These are phyloP conservation scores for Dorcus parallelipipedus DNA, from an alignment of 2,888 invertebrate genomes.

Conservation along the genomic window DNA sequence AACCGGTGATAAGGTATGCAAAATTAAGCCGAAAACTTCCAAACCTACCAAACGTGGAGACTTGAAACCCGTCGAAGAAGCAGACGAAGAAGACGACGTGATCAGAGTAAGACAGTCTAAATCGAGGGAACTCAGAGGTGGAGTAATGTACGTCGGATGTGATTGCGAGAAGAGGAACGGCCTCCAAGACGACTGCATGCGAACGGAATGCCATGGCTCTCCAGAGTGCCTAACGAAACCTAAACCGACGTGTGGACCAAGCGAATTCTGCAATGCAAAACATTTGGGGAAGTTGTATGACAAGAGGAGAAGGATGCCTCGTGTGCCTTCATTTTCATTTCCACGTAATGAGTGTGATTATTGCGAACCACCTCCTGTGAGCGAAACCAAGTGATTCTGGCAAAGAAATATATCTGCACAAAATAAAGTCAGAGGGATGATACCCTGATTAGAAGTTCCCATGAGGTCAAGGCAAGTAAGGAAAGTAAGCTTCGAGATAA, in stretches of 20 bases:
- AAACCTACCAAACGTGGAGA: too few relatives aligned
- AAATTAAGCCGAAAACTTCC: too few relatives aligned
- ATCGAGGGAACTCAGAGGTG: conserved; percentile 54
- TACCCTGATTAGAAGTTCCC: too few relatives aligned
- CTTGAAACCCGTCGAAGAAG: not conserved
- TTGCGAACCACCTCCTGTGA: too few relatives aligned
- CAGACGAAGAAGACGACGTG: conserved; percentile 1
- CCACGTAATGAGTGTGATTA: too few relatives aligned
- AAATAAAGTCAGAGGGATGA: too few relatives aligned
- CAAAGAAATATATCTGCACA: too few relatives aligned
- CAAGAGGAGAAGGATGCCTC: not conserved
- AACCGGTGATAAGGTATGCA: too few relatives aligned
- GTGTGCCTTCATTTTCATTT: too few relatives aligned
- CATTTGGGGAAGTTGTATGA: conserved; percentile 31
- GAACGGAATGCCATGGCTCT: conserved; percentile 53
- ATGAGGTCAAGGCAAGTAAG: too few relatives aligned
- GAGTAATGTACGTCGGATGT: conserved; percentile 55
- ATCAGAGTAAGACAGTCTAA: conserved; percentile 41
- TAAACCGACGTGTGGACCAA: conserved; percentile 51
- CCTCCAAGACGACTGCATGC: conserved; percentile 58
- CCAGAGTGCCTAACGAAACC: conserved; percentile 51
- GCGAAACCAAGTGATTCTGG: too few relatives aligned
- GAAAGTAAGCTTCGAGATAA: too few relatives aligned
- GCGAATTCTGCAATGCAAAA: conserved; percentile 39
- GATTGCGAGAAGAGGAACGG: conserved; percentile 59